Conservation (phyloP, 2,113 vertebrate genomes). For the Stegastes partitus region DNA sequence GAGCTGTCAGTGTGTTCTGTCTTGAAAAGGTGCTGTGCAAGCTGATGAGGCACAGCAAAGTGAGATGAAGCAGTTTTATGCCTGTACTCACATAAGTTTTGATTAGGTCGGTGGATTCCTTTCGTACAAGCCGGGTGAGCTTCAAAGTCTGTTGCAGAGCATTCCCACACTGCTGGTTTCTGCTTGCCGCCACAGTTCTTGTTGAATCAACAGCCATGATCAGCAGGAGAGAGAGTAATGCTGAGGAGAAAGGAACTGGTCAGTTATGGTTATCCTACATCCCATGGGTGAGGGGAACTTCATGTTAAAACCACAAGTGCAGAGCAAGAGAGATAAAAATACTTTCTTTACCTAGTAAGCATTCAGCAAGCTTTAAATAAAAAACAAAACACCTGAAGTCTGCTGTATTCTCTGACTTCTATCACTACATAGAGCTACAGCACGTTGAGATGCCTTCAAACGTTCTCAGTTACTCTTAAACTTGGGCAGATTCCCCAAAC, state of each 20-base stretch:
- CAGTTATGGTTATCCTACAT: constrained; percentile 51
- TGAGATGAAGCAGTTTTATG: constrained; percentile 12
- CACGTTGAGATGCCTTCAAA: constrained; percentile 2
- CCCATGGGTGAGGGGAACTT: constrained; percentile 44
- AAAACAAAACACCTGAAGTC: background rate
- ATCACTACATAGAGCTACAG: background rate
- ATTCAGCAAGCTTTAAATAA: background rate
- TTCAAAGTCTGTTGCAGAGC: constrained; percentile 64
- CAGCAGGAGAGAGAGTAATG: constrained; percentile 76
- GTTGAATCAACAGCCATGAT: constrained; percentile 71
- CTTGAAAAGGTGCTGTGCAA: background rate
- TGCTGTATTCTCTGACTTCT: background rate
- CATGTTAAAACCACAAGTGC: constrained; percentile 44
- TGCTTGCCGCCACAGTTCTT: constrained; percentile 48
- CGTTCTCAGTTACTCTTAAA: background rate
- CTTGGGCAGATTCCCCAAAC: background rate
- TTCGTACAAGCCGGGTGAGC: constrained; percentile 66
- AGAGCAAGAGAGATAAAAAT: constrained; percentile 14
- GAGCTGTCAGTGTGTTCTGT: background rate
- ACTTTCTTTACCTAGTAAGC: background rate
- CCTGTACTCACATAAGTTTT: constrained; percentile 81
- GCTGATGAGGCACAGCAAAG: constrained; percentile 11
- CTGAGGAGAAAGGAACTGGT: constrained; percentile 71
- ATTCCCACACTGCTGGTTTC: constrained; percentile 58
- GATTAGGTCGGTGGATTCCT: constrained; percentile 73